phyloP scores from a whole-genome alignment of 2,113 vertebrate species.

The Himantopus leucocephalus region DNA sequence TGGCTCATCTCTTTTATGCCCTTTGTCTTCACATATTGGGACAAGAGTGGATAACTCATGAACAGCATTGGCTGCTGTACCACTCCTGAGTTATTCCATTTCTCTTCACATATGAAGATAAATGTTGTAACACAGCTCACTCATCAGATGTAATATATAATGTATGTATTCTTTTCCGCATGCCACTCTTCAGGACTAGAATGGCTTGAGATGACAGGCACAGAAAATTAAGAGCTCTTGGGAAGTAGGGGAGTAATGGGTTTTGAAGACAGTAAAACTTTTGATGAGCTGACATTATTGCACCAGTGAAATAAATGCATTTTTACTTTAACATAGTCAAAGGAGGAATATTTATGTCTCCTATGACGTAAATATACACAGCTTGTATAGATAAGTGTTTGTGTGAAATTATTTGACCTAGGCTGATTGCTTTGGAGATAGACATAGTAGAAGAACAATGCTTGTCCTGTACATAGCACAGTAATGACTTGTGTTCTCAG shows the following conservation, averaged over 20 bases:
- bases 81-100: background rate
- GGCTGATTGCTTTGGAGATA: background rate
- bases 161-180: background rate
- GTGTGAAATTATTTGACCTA: background rate
- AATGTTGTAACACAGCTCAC: conserved; percentile 1
- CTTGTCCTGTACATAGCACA: background rate
- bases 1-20: background rate
- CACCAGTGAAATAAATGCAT: background rate
- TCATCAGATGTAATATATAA: conserved; percentile 21
- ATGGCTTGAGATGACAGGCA: background rate
- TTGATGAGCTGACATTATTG: background rate
- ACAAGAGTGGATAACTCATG: background rate
- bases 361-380: background rate
- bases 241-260: background rate
- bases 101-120: background rate
- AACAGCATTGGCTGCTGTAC: background rate
- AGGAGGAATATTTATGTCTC: background rate
- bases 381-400: background rate
- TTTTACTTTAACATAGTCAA: background rate
- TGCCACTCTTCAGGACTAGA: background rate
- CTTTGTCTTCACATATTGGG: background rate
- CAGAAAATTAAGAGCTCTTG: conserved; percentile 17
- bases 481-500: background rate
- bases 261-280: background rate
- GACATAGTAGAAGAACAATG: background rate